A percentile compares a stretch with the other conserved stretches of the same genome.
Conservation (phyloP, 35 echinoderm and acorn worm species). For the Ophioderma brevispina region DNA sequence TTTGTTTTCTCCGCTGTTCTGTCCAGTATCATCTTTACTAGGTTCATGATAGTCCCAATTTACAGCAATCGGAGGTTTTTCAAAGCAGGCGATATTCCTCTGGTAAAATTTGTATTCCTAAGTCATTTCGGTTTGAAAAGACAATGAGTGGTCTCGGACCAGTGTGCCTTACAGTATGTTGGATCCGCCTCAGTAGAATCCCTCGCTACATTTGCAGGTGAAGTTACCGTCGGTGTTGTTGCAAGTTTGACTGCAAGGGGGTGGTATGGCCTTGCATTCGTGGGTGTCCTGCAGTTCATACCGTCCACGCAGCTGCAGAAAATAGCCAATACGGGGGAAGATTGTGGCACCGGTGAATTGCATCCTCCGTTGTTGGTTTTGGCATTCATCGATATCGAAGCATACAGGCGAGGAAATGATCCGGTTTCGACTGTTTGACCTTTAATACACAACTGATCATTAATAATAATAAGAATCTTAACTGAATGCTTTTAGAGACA, state of each 20-base stretch:
- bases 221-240: conserved; percentile 48
- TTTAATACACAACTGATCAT: too few species aligned
- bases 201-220: conserved; percentile 54
- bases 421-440: too few species aligned
- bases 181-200: conserved; percentile 29
- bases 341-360: too few species aligned
- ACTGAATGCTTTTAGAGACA: too few species aligned
- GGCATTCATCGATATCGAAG: too few species aligned
- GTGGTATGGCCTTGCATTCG: conserved; percentile 56
- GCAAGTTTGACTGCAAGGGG: conserved; percentile 66
- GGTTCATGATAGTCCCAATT: conserved; percentile 46
- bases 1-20: conserved; percentile 46
- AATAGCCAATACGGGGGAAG: too few species aligned
- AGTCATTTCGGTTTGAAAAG: conserved; percentile 65
- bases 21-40: conserved; percentile 51
- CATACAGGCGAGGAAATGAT: too few species aligned
- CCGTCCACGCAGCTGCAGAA: too few species aligned
- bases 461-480: too few species aligned
- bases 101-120: conserved; percentile 21
- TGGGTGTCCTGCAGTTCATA: too few species aligned
- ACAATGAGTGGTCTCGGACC: conserved; percentile 29
- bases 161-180: neutral
- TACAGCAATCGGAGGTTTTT: conserved; percentile 52
- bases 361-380: too few species aligned
- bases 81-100: conserved; percentile 6